These are phyloP conservation scores for Chanos chanos DNA, from an alignment of 2,797 vertebrate genomes.

Conservation along the genomic window DNA sequence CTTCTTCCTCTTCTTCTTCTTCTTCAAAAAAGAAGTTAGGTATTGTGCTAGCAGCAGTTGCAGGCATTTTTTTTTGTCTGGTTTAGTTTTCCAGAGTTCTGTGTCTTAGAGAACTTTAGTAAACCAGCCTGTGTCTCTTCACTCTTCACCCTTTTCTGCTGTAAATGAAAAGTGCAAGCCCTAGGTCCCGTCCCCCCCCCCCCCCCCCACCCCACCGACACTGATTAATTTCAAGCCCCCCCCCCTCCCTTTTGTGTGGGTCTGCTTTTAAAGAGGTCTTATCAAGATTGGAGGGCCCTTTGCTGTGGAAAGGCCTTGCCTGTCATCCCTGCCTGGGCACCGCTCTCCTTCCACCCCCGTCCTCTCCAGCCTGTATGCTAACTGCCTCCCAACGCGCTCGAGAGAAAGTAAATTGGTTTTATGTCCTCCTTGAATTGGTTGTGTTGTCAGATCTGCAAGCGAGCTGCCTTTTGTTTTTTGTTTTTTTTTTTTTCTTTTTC, in stretches of 20 bases:
- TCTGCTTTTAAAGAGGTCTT: slow-evolving; percentile 36
- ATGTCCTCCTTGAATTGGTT: slow-evolving; percentile 2
- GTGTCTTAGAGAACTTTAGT: slow-evolving; percentile 15
- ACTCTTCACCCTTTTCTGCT: slow-evolving; percentile 36
- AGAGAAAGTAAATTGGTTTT: slow-evolving; percentile 32
- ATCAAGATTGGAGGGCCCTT: slow-evolving; percentile 28
- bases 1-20: background rate
- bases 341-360: background rate
- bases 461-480: background rate
- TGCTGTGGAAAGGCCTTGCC: background rate
- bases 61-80: background rate
- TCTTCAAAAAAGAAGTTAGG: background rate
- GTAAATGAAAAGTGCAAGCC: slow-evolving; percentile 31
- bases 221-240: slow-evolving; percentile 46
- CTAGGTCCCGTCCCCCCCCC: too few relatives aligned
- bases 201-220: too few relatives aligned
- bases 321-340: background rate
- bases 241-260: slow-evolving; percentile 34
- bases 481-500: background rate
- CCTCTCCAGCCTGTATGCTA: background rate
- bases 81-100: slow-evolving; percentile 12
- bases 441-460: slow-evolving; percentile 14
- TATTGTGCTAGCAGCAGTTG: too few relatives aligned
- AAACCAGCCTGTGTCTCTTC: slow-evolving; percentile 20
- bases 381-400: slow-evolving; percentile 2